These are phyloP conservation scores for Lampropteryx suffumata DNA, from an alignment of 2,888 invertebrate species.

Conservation along the genomic window DNA sequence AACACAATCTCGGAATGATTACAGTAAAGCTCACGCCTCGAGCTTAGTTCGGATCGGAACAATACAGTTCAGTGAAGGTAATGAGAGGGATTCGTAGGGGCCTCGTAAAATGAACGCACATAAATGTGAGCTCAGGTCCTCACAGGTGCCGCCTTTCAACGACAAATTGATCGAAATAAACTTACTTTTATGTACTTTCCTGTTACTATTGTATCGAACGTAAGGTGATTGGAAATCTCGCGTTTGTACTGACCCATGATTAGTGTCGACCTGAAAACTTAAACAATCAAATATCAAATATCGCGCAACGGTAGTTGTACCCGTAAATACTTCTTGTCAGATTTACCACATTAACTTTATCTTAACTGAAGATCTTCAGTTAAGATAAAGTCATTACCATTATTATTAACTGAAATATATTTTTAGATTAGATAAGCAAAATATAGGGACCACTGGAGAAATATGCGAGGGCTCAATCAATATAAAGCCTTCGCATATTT, in stretches of 20 bases:
- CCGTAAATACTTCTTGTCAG: too few relatives aligned
- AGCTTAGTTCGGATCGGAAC: slow-evolving; percentile 45
- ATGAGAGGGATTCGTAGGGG: slow-evolving; percentile 43
- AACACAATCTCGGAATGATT: slow-evolving; percentile 38
- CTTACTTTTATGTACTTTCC: slow-evolving; percentile 20
- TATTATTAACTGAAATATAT: background rate
- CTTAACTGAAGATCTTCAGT: too few relatives aligned
- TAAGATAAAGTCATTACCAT: too few relatives aligned
- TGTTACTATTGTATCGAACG: slow-evolving; percentile 18
- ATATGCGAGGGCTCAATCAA: background rate
- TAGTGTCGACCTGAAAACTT: background rate
- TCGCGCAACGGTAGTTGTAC: too few relatives aligned
- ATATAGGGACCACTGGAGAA: background rate
- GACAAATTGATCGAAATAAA: slow-evolving; percentile 32
- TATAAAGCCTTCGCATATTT: slow-evolving; percentile 17
- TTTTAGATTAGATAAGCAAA: background rate
- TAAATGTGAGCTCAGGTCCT: slow-evolving; percentile 29
- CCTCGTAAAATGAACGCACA: slow-evolving; percentile 38
- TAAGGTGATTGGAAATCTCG: slow-evolving; percentile 5
- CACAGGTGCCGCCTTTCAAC: slow-evolving; percentile 33
- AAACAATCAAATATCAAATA: too few relatives aligned
- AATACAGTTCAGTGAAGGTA: slow-evolving; percentile 44
- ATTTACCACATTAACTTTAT: too few relatives aligned
- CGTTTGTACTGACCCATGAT: background rate
- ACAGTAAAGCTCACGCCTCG: slow-evolving; percentile 46